Conservation (phyloP, 1,140 invertebrate species). For the Drosophila kurseongensis region DNA sequence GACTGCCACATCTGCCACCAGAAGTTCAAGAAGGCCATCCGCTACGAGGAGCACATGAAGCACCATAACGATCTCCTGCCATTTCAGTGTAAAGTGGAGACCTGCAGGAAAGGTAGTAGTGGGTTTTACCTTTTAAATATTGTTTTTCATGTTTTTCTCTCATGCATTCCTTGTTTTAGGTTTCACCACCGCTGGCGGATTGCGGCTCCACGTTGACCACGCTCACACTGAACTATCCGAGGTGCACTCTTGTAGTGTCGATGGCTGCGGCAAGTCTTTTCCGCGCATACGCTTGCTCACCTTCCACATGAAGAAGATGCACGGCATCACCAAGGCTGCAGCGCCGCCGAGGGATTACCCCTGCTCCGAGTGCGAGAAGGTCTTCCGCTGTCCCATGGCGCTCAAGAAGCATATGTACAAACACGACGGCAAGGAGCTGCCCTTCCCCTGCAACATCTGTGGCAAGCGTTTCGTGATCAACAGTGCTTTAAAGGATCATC, state of each 20-base stretch:
- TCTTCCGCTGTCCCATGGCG: conserved; percentile 80
- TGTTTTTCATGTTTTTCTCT: too few species aligned
- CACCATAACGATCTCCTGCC: conserved; percentile 78
- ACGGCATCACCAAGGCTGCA: conserved; percentile 73
- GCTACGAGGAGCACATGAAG: conserved; percentile 81
- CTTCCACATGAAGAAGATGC: conserved; percentile 79
- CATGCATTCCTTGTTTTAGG: conserved; percentile 6
- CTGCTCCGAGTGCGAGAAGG: conserved; percentile 77
- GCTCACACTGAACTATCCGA: conserved; percentile 74
- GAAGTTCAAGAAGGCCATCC: conserved; percentile 77
- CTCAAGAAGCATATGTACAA: conserved; percentile 86
- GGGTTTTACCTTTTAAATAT: background rate
- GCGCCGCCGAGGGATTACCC: conserved; percentile 74
- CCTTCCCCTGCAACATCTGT: conserved; percentile 86
- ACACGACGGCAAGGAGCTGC: conserved; percentile 86
- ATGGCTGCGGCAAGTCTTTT: conserved; percentile 76
- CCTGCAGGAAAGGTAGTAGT: conserved; percentile 58
- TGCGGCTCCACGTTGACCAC: conserved; percentile 76
- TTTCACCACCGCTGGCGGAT: conserved; percentile 75
- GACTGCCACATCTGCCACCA: conserved; percentile 82
- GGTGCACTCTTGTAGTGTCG: conserved; percentile 65
- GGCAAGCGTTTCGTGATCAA: conserved; percentile 84
- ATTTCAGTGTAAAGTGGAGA: conserved; percentile 75
- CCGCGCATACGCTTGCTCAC: conserved; percentile 75
- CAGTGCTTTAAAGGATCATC: conserved; percentile 75